Percentiles rank a stretch among this genome's conserved stretches.
These are phyloP conservation scores for Cyprinodon diabolis DNA, from an alignment of 2,797 vertebrate genomes.

Conservation along the genomic window DNA sequence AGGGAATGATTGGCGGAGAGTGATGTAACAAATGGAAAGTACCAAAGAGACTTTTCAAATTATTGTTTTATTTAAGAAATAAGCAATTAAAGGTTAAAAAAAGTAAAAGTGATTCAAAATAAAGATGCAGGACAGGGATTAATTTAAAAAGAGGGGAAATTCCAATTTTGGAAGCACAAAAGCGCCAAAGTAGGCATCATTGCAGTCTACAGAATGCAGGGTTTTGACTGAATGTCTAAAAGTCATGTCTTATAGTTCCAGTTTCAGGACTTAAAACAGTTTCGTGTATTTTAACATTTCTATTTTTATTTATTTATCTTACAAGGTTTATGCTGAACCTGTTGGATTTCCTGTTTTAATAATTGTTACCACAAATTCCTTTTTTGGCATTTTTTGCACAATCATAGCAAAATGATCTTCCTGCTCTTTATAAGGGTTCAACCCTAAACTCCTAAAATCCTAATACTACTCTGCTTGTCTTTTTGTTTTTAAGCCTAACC, in stretches of 20 bases:
- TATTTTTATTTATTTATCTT: too few relatives aligned
- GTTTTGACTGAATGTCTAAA: too few relatives aligned
- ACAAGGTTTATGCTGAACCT: too few relatives aligned
- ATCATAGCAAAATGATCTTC: too few relatives aligned
- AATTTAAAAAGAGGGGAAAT: not conserved
- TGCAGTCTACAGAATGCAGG: too few relatives aligned
- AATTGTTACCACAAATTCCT: too few relatives aligned
- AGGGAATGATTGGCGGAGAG: constrained; percentile 32
- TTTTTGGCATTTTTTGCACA: too few relatives aligned
- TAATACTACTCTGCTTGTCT: not conserved
- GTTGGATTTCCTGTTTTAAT: too few relatives aligned
- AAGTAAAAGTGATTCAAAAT: not conserved
- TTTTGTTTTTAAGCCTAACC: not conserved
- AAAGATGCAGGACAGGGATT: not conserved
- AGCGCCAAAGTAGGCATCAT: too few relatives aligned
- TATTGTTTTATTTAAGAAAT: constrained; percentile 24
- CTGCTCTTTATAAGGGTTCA: not conserved
- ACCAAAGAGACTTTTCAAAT: constrained; percentile 18
- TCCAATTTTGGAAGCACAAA: not conserved
- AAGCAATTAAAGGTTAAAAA: constrained; percentile 1
- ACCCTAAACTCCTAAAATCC: not conserved
- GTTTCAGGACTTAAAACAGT: too few relatives aligned
- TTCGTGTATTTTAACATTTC: too few relatives aligned
- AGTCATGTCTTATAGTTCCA: too few relatives aligned
- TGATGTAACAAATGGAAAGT: constrained; percentile 14